These are phyloP conservation scores for Microhierax caerulescens DNA, from an alignment of 2,797 vertebrate species.

Conservation along the genomic window DNA sequence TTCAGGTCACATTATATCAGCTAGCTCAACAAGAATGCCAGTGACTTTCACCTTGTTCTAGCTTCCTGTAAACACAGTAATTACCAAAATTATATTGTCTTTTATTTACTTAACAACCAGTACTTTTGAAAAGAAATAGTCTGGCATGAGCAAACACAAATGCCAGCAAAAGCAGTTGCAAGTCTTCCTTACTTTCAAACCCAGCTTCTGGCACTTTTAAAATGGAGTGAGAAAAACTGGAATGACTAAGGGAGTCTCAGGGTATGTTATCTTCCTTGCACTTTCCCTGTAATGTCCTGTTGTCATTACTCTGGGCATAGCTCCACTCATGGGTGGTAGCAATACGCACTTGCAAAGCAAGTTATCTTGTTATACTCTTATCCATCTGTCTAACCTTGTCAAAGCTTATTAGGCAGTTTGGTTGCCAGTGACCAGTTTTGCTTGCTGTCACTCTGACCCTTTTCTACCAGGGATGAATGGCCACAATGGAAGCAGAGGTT, in stretches of 20 bases:
- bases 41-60: conserved; percentile 54
- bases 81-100: conserved; percentile 12
- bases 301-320: neutral
- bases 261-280: neutral
- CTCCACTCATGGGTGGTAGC: neutral
- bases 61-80: conserved; percentile 28
- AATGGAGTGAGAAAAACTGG: neutral
- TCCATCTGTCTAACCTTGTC: neutral
- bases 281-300: neutral
- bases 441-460: neutral
- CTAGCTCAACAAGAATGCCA: conserved; percentile 17
- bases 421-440: neutral
- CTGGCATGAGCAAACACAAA: neutral
- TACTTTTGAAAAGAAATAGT: conserved; percentile 4
- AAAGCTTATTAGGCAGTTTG: neutral
- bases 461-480: neutral
- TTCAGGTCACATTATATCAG: conserved; percentile 57
- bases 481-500: neutral
- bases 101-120: conserved; percentile 49
- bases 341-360: accelerated
- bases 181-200: neutral
- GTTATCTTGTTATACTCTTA: neutral
- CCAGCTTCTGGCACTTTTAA: neutral
- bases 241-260: neutral
- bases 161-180: neutral